Base-by-base conservation (phyloP, 2,888 invertebrate genomes). In the Pocota personata region DNA sequence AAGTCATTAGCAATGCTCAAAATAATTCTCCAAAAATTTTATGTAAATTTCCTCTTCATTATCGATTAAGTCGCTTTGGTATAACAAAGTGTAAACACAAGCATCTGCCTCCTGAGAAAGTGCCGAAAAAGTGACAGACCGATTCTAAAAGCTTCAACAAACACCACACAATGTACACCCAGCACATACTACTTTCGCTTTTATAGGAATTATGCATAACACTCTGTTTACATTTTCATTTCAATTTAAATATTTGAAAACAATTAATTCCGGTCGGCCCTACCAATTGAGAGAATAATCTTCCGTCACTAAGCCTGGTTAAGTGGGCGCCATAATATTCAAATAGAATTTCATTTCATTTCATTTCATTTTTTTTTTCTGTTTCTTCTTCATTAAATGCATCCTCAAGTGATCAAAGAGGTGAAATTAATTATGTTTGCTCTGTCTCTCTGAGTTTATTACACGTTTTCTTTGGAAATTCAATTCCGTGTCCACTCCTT, bases 101-200 rank as follows among this genome's bases (percentile, higher is more conserved):
- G 12, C 12, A 64, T 16, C 30, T 35, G 27, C 10, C 52, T 30
- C 52, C 35, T 72, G 37, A 27, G 72, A 69, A 69, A 72, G 73
- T 55, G 14, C 14, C 43, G 16, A 55, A 27, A 60, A 60, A 75
- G 58, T 76, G 57, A 19, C 76, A 66, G 32, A 19, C 52, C 30
- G 21, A 64, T 52, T 50, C 50, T 62, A 55, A 21, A 32, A 57
- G 24, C 21, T 30, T 57, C 57, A 57, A 32, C 40, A 52, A 57
- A 48, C 48, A 58, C 16, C 32, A 35, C 32, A 14, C 19, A 21
- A 12, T 1, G 32, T 14, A 32, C 50, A 58, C 4, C 27, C 27
- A 16, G 40, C 37, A 66, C 46, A n/a, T n/a, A n/a, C 75, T 32
- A 71, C 78, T 78, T 78, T 78, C 78, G 62, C 32, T 78, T 69